Conservation (phyloP, 2,888 invertebrate genomes). For the Ectemnius lituratus region DNA sequence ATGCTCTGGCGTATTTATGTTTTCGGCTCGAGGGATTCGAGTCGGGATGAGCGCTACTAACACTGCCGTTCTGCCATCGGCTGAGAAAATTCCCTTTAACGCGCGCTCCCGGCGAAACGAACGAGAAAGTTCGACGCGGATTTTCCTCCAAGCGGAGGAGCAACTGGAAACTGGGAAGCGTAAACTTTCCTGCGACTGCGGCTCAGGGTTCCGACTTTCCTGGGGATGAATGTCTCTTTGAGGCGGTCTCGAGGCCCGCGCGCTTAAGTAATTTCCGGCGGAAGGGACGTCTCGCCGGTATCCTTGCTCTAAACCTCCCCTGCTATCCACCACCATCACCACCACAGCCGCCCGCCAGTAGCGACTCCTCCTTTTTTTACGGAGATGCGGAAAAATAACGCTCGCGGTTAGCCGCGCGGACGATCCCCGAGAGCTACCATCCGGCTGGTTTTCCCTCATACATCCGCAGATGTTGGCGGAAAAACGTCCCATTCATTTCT, state of each 20-base stretch:
- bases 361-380: neutral
- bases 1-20: neutral
- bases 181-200: slow-evolving; percentile 10
- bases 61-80: neutral
- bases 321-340: neutral
- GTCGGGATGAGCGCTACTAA: neutral
- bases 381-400: slow-evolving; percentile 15
- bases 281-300: slow-evolving; percentile 28
- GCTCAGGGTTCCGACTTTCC: slow-evolving; percentile 2
- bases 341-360: neutral
- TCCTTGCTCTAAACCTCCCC: slow-evolving; percentile 1
- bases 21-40: neutral
- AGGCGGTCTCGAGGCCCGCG: slow-evolving; percentile 20
- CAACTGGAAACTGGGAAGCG: slow-evolving; percentile 8
- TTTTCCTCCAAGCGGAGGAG: neutral
- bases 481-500: slow-evolving; percentile 9
- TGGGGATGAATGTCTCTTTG: slow-evolving; percentile 24
- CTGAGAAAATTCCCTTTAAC: slow-evolving; percentile 7
- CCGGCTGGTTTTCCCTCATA: slow-evolving; percentile 14
- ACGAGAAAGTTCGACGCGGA: slow-evolving; percentile 1
- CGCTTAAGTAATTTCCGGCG: slow-evolving; percentile 47
- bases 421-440: slow-evolving; percentile 29
- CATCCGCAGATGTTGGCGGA: slow-evolving; percentile 7
- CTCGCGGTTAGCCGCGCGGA: slow-evolving; percentile 20
- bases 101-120: neutral